These are phyloP conservation scores for Tetragonula clypearis DNA, from an alignment of 1,140 invertebrate genomes.

Conservation along the genomic window DNA sequence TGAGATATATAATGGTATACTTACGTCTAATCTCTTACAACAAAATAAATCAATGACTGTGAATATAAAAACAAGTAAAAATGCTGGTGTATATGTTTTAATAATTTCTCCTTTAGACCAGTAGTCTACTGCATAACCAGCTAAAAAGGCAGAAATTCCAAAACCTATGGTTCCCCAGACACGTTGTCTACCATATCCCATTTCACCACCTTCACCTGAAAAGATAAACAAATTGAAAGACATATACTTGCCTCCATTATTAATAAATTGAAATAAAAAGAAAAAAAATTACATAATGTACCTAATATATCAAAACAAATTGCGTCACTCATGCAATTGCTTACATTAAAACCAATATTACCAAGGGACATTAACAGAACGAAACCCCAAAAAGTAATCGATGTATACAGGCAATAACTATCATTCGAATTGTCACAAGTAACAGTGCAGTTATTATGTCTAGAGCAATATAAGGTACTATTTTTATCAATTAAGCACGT, in stretches of 20 bases:
- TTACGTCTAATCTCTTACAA: slow-evolving; percentile 84
- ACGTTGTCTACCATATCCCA: slow-evolving; percentile 88
- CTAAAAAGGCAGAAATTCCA: slow-evolving; percentile 85
- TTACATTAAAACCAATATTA: slow-evolving; percentile 89
- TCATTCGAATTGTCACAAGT: slow-evolving; percentile 62
- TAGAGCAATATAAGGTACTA: slow-evolving; percentile 28
- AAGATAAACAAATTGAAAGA: slow-evolving; percentile 4
- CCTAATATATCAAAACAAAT: slow-evolving; percentile 91
- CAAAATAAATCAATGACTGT: slow-evolving; percentile 85
- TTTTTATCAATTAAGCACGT: slow-evolving; percentile 61
- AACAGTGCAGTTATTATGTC: slow-evolving; percentile 55
- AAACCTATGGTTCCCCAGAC: slow-evolving; percentile 92
- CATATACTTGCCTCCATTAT: neutral
- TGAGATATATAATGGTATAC: slow-evolving; percentile 5
- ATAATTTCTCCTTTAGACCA: slow-evolving; percentile 80
- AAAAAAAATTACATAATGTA: slow-evolving; percentile 75
- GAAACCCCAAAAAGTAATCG: slow-evolving; percentile 87
- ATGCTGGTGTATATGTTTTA: slow-evolving; percentile 87
- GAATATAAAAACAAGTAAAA: slow-evolving; percentile 85
- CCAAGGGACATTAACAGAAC: slow-evolving; percentile 87
- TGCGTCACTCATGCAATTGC: slow-evolving; percentile 89
- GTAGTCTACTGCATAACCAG: slow-evolving; percentile 85
- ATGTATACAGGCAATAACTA: slow-evolving; percentile 80
- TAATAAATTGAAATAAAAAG: neutral
- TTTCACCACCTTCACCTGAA: slow-evolving; percentile 83